Conservation (phyloP, 2,113 vertebrate species). For the Lagopus leucura region DNA sequence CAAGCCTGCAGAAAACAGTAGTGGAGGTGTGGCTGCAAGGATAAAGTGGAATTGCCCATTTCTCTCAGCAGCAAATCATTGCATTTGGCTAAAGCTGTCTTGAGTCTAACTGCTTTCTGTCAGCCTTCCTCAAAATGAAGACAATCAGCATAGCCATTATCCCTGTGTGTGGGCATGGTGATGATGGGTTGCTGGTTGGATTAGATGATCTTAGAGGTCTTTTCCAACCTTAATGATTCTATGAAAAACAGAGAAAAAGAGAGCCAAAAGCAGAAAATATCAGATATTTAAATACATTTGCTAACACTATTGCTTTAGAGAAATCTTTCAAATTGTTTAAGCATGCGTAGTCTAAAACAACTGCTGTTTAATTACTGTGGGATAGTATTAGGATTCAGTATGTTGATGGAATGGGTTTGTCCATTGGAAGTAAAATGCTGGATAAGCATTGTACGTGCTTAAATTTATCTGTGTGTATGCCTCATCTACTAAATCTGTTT, state of each 20-base stretch:
- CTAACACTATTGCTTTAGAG: neutral
- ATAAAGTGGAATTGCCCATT: neutral
- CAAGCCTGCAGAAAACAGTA: neutral
- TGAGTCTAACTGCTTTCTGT: neutral
- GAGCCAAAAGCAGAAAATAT: neutral
- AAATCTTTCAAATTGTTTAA: neutral
- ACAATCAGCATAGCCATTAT: neutral
- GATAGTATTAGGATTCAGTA: neutral
- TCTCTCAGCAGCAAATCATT: neutral
- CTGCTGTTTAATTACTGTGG: neutral
- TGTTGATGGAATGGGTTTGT: neutral
- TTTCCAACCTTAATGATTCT: no score
- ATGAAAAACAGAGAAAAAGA: neutral
- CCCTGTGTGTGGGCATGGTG: neutral
- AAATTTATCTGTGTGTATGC: neutral
- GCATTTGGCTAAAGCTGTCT: neutral
- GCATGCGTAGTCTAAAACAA: neutral
- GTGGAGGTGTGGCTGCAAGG: neutral
- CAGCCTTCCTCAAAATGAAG: neutral
- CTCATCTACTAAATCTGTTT: neutral
- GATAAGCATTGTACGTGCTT: neutral
- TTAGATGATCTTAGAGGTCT: no score
- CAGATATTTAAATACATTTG: neutral
- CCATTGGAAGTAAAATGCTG: neutral
- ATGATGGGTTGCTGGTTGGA: no score